These are phyloP conservation scores for Liodrosophila aerea DNA, from an alignment of 2,888 invertebrate species.

Conservation along the genomic window DNA sequence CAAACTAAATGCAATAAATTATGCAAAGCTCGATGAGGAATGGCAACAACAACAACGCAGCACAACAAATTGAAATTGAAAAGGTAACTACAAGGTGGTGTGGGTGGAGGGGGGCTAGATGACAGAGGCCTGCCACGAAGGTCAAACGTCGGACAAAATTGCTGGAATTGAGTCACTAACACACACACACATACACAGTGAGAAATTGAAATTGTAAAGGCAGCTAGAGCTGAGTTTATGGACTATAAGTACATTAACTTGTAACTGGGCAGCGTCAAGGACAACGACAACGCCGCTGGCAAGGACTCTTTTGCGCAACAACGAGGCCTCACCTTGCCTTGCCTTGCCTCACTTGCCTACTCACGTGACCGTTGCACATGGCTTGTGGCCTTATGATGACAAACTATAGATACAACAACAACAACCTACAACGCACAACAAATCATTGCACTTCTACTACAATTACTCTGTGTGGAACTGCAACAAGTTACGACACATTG, in stretches of 20 bases:
- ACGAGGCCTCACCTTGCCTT: too few relatives aligned
- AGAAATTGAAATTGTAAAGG: constrained; percentile 4
- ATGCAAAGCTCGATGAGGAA: constrained; percentile 56
- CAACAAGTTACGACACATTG: constrained; percentile 46
- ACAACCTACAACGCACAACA: background rate
- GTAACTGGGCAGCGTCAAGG: background rate
- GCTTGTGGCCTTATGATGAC: constrained; percentile 2
- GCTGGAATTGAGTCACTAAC: constrained; percentile 12
- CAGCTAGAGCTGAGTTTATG: constrained; percentile 12
- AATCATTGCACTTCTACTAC: background rate
- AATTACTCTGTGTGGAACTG: constrained; percentile 25
- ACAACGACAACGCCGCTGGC: constrained; percentile 23
- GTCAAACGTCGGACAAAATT: constrained; percentile 45
- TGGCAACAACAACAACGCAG: constrained; percentile 24
- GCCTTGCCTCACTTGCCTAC: constrained; percentile 18
- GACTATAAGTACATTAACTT: constrained; percentile 13
- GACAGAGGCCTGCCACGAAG: constrained; percentile 10
- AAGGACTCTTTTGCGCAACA: constrained; percentile 14
- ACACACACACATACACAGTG: too few relatives aligned
- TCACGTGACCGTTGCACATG: constrained; percentile 26
- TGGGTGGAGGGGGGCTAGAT: background rate
- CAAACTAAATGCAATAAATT: constrained; percentile 74
- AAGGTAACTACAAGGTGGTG: constrained; percentile 13
- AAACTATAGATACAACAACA: background rate
- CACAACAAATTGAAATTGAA: constrained; percentile 47